Percentiles rank a stretch among this genome's conserved stretches.
These are phyloP conservation scores for Lutjanus erythropterus DNA, from an alignment of 2,113 vertebrate genomes.

Conservation along the genomic window DNA sequence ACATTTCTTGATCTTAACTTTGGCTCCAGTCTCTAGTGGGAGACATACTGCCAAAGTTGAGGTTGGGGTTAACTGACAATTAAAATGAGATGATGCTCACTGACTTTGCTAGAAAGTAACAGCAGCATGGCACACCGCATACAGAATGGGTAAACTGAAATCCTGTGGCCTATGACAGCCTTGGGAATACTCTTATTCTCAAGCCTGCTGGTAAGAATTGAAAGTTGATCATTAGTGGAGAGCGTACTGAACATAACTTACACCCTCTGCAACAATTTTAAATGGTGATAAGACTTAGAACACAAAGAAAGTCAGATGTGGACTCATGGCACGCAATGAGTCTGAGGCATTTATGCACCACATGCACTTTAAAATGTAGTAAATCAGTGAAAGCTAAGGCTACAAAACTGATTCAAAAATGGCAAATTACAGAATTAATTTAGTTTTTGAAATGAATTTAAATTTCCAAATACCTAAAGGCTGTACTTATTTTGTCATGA, in stretches of 20 bases:
- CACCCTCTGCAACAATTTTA: background rate
- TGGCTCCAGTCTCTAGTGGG: background rate
- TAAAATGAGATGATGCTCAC: conserved; percentile 33
- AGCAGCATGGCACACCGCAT: background rate
- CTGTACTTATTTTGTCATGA: no score
- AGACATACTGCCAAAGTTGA: conserved; percentile 5
- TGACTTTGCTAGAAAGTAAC: background rate
- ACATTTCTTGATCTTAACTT: conserved; percentile 33
- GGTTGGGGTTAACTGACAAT: conserved; percentile 25
- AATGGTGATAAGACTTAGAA: conserved; percentile 4
- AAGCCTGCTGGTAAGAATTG: conserved; percentile 16
- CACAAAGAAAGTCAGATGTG: conserved; percentile 8
- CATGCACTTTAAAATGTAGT: background rate
- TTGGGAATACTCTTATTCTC: conserved; percentile 1
- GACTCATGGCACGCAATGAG: background rate
- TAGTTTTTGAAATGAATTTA: no score
- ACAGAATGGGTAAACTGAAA: background rate
- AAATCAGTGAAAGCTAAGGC: background rate
- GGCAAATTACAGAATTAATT: background rate
- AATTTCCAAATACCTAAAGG: no score
- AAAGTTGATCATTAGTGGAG: conserved; percentile 9
- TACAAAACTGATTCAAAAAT: background rate
- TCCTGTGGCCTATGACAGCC: background rate
- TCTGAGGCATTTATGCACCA: background rate
- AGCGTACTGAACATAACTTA: conserved; percentile 20